These are phyloP conservation scores for Palythoa caribaeorum DNA, from an alignment of 92 coral and sea anemone species.

Conservation along the genomic window DNA sequence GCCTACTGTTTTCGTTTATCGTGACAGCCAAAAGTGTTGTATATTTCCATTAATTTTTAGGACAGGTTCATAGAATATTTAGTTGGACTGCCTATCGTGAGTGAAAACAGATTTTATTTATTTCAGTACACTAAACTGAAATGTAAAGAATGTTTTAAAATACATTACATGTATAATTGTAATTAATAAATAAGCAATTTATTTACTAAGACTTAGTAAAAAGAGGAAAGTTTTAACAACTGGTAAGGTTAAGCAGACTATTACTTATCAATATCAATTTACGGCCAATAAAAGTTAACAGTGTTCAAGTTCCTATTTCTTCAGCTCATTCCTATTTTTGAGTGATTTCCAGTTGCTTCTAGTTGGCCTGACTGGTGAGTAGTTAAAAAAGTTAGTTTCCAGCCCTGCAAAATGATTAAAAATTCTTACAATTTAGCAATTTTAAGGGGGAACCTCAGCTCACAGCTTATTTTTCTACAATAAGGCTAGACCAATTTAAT, in stretches of 20 bases:
- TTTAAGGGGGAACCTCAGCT: neutral
- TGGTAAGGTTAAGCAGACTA: neutral
- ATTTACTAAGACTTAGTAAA: conserved; percentile 4
- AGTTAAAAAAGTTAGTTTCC: neutral
- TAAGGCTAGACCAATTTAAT: no score
- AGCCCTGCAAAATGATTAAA: neutral
- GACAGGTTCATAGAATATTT: neutral
- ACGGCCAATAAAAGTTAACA: neutral
- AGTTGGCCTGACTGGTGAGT: neutral
- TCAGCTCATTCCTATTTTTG: neutral
- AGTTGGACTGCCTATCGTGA: neutral
- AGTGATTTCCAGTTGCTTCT: neutral
- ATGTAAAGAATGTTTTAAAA: conserved; percentile 15
- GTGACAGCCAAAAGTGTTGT: neutral
- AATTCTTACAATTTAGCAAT: neutral
- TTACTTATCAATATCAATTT: neutral
- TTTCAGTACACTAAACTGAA: conserved; percentile 6
- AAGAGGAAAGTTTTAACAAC: neutral
- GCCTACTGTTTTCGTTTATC: neutral
- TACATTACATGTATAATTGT: conserved; percentile 2
- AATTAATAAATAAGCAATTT: conserved; percentile 8
- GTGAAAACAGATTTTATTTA: neutral
- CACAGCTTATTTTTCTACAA: no score
- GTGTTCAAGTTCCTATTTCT: neutral
- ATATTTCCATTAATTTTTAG: neutral